Base-by-base conservation (phyloP, 2,888 invertebrate genomes). In the Ceraclea dissimilis region DNA sequence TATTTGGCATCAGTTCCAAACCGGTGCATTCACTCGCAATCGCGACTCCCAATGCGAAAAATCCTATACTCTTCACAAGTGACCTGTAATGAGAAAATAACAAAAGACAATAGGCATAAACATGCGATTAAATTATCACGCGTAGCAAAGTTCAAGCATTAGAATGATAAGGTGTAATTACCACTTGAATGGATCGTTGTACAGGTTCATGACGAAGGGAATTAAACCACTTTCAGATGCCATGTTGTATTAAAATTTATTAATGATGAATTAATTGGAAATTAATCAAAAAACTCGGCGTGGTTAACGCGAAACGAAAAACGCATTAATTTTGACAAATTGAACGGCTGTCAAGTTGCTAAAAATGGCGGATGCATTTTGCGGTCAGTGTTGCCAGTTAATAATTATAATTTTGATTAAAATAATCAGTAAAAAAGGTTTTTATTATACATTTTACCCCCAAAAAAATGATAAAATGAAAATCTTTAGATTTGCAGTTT, bases 151-250 rank as follows among this genome's bases (percentile, higher is more conserved):
- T 39, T 39, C 39, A 39, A 39, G 16, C 39, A 16, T 4, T 4
- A 39, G 5, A 5, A 39, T 39, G 16, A 39, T 39, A 39, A 10
- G 46, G 16, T 19, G 8, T 6, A 46, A 17, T 4, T 72, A 87
- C 89, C 89, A 89, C 76, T 87, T 88, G 65, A 85, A 88, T 57
- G 87, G 86, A 69, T 88, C 86, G 66, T 84, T 73, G 66, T 89
- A 89, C 58, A 88, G 75, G 64, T 80, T 80, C 68, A 82, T 83
- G 17, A 87, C 63, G 62, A 83, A 76, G 56, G 72, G 69, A 47
- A 81, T 66, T 51, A 82, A 70, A 64, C 79, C 78, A 61, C 68
- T 68, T 58, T 78, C 76, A 69, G 81, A 81, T 61, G 74, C 78
- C 84, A 85, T 85, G 75, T 73, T 80, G 69, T 57, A 47, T 49